Percentiles rank a stretch among this genome's conserved stretches.
phyloP scores from a whole-genome alignment of 2,888 invertebrate genomes.

The Phyllotreta striolata region DNA sequence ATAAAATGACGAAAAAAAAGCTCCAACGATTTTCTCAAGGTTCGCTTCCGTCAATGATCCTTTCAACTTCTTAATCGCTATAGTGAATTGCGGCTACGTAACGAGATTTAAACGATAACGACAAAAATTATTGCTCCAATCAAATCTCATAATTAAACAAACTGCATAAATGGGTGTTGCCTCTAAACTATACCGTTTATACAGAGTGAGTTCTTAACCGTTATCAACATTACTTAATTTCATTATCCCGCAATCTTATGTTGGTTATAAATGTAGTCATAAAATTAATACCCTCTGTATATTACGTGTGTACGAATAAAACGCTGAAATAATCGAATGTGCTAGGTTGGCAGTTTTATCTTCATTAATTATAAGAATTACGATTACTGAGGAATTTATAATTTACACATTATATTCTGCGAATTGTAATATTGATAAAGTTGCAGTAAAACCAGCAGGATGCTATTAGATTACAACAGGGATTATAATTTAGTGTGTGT shows the following conservation, averaged over 20 bases:
- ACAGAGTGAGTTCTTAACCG: background rate
- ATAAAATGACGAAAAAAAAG: background rate
- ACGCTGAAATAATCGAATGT: too few relatives aligned
- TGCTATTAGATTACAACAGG: too few relatives aligned
- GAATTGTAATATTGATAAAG: too few relatives aligned
- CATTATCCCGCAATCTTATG: background rate
- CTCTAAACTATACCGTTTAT: constrained; percentile 3
- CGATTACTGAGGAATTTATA: too few relatives aligned
- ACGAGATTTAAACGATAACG: constrained; percentile 21
- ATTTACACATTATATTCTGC: too few relatives aligned
- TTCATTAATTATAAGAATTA: too few relatives aligned
- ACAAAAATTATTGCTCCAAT: constrained; percentile 23
- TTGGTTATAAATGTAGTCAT: too few relatives aligned
- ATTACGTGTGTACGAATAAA: too few relatives aligned
- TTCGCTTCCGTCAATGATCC: constrained; percentile 15
- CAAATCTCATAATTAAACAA: constrained; percentile 17
- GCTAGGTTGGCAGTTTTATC: too few relatives aligned
- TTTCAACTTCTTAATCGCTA: constrained; percentile 22
- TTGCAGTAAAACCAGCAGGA: too few relatives aligned
- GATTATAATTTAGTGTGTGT: too few relatives aligned
- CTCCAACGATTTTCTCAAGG: constrained; percentile 15
- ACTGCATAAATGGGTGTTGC: constrained; percentile 19
- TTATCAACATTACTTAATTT: background rate
- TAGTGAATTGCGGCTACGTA: constrained; percentile 17
- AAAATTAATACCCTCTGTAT: too few relatives aligned